phyloP scores from a whole-genome alignment of 2,888 invertebrate genomes.

The Drosophila tanythrix region DNA sequence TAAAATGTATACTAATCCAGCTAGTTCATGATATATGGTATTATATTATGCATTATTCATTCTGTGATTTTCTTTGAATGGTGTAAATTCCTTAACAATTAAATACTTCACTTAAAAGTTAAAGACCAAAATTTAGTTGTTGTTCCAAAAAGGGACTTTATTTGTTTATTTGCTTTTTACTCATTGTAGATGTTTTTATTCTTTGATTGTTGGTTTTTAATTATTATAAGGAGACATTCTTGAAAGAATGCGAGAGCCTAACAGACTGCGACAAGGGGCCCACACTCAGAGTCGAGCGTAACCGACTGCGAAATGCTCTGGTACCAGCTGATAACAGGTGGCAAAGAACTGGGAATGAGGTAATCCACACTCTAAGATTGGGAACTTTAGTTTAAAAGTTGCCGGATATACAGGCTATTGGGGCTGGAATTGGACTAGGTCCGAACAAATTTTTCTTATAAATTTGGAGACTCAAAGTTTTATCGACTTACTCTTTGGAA shows the following conservation, averaged over 20 bases:
- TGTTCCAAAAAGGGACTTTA: background rate
- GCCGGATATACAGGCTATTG: background rate
- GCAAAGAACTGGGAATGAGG: background rate
- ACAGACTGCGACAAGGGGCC: background rate
- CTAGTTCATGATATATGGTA: background rate
- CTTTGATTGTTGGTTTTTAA: background rate
- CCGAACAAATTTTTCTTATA: background rate
- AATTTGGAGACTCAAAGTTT: background rate
- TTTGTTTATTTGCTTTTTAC: background rate
- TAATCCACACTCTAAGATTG: background rate
- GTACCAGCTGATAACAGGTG: background rate
- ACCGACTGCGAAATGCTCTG: background rate
- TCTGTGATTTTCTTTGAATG: too few species aligned
- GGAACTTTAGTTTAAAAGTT: background rate
- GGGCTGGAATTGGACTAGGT: background rate
- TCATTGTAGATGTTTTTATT: background rate
- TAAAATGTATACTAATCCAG: background rate
- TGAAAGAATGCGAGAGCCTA: background rate
- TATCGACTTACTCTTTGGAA: background rate
- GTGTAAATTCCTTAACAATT: background rate
- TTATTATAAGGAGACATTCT: too few species aligned
- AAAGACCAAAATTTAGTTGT: background rate
- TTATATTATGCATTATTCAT: background rate
- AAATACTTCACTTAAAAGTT: background rate
- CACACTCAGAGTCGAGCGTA: background rate